Conservation (phyloP, 1,140 invertebrate species). For the Brachionus manjavacas region DNA sequence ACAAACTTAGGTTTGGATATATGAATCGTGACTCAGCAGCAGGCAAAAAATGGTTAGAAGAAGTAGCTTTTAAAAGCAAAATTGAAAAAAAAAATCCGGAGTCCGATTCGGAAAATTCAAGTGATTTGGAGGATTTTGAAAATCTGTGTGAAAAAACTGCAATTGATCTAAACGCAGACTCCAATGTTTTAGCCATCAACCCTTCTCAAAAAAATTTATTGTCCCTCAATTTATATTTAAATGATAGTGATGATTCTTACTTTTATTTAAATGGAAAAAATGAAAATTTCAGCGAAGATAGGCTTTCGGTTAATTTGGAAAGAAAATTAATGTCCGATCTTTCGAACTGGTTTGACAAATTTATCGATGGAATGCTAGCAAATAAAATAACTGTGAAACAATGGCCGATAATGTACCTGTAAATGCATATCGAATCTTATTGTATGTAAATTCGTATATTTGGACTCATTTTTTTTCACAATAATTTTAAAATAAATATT, state of each 20-base stretch:
- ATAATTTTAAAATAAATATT: neutral
- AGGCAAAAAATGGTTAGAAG: conserved; percentile 30
- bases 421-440: neutral
- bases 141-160: neutral
- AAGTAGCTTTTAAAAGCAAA: neutral
- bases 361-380: neutral
- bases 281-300: neutral
- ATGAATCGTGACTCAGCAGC: neutral
- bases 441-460: neutral
- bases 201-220: neutral
- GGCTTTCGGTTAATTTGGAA: neutral
- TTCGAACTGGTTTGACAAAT: neutral
- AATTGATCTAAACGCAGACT: neutral
- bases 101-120: neutral
- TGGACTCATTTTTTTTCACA: neutral
- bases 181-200: neutral
- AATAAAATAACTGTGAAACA: neutral
- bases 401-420: neutral
- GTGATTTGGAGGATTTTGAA: conserved; percentile 11
- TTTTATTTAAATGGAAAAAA: neutral
- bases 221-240: neutral
- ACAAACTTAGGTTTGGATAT: conserved; percentile 12
- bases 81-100: neutral
- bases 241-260: neutral
- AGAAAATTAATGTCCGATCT: neutral